Evolutionary conservation across 2,113 vertebrate species (phyloP).

Genomic region (Lates calcarifer): DNA sequence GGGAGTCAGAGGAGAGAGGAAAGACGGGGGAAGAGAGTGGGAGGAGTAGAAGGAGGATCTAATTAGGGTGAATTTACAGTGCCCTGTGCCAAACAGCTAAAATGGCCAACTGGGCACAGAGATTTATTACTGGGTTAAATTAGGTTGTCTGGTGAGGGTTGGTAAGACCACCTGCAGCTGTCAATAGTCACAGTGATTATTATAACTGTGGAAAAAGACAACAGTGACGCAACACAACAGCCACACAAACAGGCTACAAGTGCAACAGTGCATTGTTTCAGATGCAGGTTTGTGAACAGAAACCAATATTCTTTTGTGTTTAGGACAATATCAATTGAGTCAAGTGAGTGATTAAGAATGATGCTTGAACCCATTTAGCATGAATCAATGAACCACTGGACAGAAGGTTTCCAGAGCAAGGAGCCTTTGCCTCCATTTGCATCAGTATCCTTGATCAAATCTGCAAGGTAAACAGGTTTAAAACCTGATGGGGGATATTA

Average conservation of each 20-base stretch:
- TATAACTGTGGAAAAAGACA: slow-evolving; percentile 57
- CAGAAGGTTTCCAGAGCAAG: slow-evolving; percentile 71
- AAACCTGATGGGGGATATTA: slow-evolving; percentile 84
- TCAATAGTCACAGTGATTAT: slow-evolving; percentile 77
- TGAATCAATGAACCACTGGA: slow-evolving; percentile 81
- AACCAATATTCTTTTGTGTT: slow-evolving; percentile 62
- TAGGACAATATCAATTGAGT: slow-evolving; percentile 72
- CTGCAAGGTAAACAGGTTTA: slow-evolving; percentile 84
- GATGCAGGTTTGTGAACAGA: slow-evolving; percentile 30
- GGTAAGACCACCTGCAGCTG: slow-evolving; percentile 75
- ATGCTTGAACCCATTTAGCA: slow-evolving; percentile 78
- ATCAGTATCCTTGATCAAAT: slow-evolving; percentile 83
- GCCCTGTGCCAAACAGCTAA: slow-evolving; percentile 83
- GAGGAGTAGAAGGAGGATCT: slow-evolving; percentile 75
- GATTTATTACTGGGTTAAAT: slow-evolving; percentile 82
- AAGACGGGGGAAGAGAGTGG: slow-evolving; percentile 59
- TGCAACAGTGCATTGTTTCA: slow-evolving; percentile 13
- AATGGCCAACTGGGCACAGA: slow-evolving; percentile 81
- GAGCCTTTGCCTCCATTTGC: slow-evolving; percentile 79
- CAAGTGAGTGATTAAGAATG: slow-evolving; percentile 75
- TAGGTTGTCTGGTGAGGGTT: slow-evolving; percentile 75
- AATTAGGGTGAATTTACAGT: slow-evolving; percentile 82
- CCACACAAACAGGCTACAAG: slow-evolving; percentile 44
- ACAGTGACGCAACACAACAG: slow-evolving; percentile 31
- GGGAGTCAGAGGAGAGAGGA: slow-evolving; percentile 70